phyloP scores from a whole-genome alignment of 2,888 invertebrate genomes.

The Plagodis pulveraria region DNA sequence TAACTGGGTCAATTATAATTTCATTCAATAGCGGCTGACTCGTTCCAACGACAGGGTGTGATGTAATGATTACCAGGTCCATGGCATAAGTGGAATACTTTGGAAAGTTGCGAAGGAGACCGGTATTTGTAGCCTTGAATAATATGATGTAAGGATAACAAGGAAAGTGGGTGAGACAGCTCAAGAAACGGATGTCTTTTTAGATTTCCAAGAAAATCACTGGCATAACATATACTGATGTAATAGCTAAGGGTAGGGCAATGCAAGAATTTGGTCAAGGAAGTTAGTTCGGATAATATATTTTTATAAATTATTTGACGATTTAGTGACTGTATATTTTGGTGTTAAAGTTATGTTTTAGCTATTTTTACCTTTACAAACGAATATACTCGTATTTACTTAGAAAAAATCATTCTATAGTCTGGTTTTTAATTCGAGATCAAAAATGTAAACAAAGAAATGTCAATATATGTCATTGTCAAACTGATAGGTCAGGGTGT shows the following conservation, averaged over 20 bases:
- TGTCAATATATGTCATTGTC: too few species aligned
- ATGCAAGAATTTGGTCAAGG: neutral
- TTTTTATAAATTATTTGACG: too few species aligned
- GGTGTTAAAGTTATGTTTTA: too few species aligned
- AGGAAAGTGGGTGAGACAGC: slow-evolving; percentile 10
- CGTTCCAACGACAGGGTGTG: slow-evolving; percentile 48
- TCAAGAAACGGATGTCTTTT: slow-evolving; percentile 6
- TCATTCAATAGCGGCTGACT: slow-evolving; percentile 56
- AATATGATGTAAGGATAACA: slow-evolving; percentile 27
- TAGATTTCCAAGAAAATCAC: neutral
- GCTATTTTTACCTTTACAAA: too few species aligned
- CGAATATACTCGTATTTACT: too few species aligned
- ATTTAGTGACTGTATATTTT: too few species aligned
- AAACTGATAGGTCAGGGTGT: too few species aligned
- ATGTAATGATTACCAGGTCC: slow-evolving; percentile 38
- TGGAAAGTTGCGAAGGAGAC: slow-evolving; percentile 32
- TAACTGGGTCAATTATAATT: slow-evolving; percentile 46
- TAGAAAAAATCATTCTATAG: too few species aligned
- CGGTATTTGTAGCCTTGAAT: slow-evolving; percentile 33
- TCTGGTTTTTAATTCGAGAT: too few species aligned
- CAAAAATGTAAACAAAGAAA: too few species aligned
- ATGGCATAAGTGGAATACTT: slow-evolving; percentile 28
- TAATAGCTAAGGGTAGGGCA: too few species aligned
- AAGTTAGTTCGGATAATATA: neutral
- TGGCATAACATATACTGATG: neutral